Evolutionary conservation across 2,888 invertebrate species (phyloP).

Genomic region (Hemaris fuciformis): DNA sequence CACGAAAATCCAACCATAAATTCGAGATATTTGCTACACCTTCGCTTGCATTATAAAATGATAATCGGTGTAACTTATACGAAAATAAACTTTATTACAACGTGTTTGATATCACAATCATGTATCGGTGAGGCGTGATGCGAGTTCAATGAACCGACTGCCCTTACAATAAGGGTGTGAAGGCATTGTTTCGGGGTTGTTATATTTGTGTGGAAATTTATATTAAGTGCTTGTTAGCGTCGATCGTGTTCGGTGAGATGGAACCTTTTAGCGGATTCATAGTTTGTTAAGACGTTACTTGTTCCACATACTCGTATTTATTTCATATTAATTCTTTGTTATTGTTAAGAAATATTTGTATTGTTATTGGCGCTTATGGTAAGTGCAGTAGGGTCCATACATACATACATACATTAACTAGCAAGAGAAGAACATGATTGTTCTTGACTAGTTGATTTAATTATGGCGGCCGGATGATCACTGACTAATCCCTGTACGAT

Average conservation of each 20-base stretch:
- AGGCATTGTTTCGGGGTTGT: constrained; percentile 52
- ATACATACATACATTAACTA: too few species aligned
- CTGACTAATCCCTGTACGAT: too few species aligned
- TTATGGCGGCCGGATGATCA: too few species aligned
- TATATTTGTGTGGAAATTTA: constrained; percentile 51
- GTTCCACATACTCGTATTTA: background rate
- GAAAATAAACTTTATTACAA: constrained; percentile 20
- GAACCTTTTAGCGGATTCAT: background rate
- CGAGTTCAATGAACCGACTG: constrained; percentile 45
- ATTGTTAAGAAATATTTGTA: background rate
- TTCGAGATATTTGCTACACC: constrained; percentile 46
- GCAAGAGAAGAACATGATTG: too few species aligned
- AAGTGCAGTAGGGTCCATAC: too few species aligned
- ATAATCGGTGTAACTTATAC: constrained; percentile 32
- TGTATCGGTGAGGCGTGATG: background rate
- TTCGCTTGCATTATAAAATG: constrained; percentile 39
- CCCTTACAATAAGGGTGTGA: constrained; percentile 51
- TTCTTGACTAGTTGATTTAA: too few species aligned
- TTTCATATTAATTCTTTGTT: background rate
- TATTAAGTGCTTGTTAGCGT: constrained; percentile 16
- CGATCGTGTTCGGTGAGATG: constrained; percentile 3
- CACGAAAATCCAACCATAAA: constrained; percentile 31
- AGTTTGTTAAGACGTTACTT: background rate
- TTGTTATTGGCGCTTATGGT: too few species aligned
- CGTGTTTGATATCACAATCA: background rate